phyloP scores from a whole-genome alignment of 2,113 vertebrate species.

The Parus major region DNA sequence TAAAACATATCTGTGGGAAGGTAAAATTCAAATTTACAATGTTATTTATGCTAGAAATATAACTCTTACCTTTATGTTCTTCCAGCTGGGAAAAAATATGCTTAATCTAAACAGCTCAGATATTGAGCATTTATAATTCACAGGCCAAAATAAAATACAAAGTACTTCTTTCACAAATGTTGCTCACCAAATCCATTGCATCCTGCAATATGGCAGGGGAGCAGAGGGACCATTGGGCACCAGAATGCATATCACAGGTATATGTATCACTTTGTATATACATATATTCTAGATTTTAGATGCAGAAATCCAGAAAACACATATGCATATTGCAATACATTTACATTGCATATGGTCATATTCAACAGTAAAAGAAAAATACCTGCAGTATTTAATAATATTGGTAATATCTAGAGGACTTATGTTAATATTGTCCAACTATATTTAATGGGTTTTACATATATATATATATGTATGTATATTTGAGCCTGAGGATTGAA shows the following conservation, averaged over 20 bases:
- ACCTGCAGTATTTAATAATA: background rate
- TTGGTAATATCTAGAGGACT: background rate
- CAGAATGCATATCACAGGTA: background rate
- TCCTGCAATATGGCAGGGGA: background rate
- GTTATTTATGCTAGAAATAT: background rate
- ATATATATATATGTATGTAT: too few species aligned
- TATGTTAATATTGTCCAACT: background rate
- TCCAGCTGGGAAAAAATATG: background rate
- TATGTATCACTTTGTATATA: background rate
- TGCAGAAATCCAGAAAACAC: background rate
- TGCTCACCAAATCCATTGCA: background rate
- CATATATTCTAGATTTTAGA: background rate
- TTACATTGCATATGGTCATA: background rate
- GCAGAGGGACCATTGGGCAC: background rate
- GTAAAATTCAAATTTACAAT: background rate
- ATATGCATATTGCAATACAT: background rate
- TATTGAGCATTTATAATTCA: background rate
- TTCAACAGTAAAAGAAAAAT: background rate
- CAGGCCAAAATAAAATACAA: background rate
- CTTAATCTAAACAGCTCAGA: constrained; percentile 3
- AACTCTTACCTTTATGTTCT: background rate
- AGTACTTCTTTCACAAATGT: background rate
- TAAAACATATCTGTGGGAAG: background rate
- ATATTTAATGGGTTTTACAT: background rate
- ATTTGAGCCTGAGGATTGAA: background rate